phyloP scores from a whole-genome alignment of 2,113 vertebrate genomes.

The Neofelis nebulosa region DNA sequence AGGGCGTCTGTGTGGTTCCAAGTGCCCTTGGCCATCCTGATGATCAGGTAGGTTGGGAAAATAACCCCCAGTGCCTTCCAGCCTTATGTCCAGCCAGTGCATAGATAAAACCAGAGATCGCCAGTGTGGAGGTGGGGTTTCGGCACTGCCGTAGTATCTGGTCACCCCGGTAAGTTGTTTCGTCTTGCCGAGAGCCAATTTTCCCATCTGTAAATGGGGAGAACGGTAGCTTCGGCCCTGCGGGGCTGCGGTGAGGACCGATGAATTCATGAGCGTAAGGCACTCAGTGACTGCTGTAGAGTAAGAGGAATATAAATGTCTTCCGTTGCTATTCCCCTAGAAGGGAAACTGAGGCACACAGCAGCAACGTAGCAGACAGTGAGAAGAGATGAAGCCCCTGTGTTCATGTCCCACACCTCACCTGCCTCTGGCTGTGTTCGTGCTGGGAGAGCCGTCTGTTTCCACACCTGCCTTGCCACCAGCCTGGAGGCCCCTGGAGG shows the following conservation, averaged over 20 bases:
- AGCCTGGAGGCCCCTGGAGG: background rate
- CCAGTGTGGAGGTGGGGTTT: rapidly evolving
- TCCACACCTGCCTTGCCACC: background rate
- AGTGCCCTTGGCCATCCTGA: background rate
- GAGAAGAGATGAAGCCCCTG: background rate
- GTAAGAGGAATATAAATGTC: background rate
- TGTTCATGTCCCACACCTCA: background rate
- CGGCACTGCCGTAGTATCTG: background rate
- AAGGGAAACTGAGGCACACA: slow-evolving; percentile 21
- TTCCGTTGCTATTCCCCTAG: background rate
- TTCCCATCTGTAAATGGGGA: background rate
- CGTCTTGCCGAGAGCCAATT: background rate
- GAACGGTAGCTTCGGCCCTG: rapidly evolving
- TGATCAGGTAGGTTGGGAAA: background rate
- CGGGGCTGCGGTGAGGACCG: background rate
- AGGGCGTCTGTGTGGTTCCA: background rate
- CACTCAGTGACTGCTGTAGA: background rate
- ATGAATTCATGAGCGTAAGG: background rate
- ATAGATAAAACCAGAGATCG: background rate
- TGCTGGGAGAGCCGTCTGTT: background rate
- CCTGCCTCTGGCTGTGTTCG: background rate
- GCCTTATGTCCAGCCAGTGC: background rate
- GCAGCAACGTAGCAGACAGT: background rate
- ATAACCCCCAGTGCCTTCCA: background rate
- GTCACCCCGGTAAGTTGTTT: background rate